A percentile compares a stretch with the other conserved stretches of the same genome.
Evolutionary conservation across 1,140 invertebrate species (phyloP).

Genomic region (Drosophila seguyi): DNA sequence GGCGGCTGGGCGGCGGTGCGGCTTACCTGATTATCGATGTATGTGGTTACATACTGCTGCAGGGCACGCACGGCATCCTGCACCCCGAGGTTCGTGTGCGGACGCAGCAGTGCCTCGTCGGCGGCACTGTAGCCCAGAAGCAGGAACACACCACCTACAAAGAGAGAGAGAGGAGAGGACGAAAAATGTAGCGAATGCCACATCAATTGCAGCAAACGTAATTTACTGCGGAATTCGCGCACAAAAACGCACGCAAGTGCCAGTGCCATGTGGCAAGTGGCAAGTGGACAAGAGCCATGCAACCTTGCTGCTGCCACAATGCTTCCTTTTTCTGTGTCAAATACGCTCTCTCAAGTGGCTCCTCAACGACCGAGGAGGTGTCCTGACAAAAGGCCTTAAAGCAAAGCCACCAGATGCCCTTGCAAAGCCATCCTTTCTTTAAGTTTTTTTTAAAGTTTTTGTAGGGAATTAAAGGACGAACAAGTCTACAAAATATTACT

Average conservation of each 20-base stretch:
- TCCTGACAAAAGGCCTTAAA: conserved; percentile 38
- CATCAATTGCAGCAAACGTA: conserved; percentile 71
- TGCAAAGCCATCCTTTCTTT: not conserved
- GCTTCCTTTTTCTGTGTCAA: conserved; percentile 33
- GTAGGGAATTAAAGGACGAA: no score
- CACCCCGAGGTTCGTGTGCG: conserved; percentile 91
- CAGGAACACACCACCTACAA: conserved; percentile 92
- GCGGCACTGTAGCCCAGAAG: conserved; percentile 94
- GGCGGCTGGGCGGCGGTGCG: conserved; percentile 11
- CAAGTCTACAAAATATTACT: not conserved
- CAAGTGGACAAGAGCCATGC: conserved; percentile 45
- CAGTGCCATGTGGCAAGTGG: conserved; percentile 27
- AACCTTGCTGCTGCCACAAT: conserved; percentile 47
- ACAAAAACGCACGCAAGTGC: conserved; percentile 53
- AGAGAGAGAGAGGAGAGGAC: not conserved
- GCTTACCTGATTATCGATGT: conserved; percentile 90
- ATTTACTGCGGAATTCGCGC: conserved; percentile 57
- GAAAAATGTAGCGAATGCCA: conserved; percentile 39
- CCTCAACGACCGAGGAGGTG: conserved; percentile 10
- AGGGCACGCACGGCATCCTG: conserved; percentile 92
- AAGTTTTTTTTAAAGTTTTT: no score
- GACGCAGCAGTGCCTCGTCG: conserved; percentile 92
- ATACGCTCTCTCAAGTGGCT: conserved; percentile 34
- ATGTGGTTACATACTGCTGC: conserved; percentile 90
- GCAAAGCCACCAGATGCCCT: conserved; percentile 2